Conservation (phyloP, 2,113 vertebrate genomes). For the Cathartes aura region DNA sequence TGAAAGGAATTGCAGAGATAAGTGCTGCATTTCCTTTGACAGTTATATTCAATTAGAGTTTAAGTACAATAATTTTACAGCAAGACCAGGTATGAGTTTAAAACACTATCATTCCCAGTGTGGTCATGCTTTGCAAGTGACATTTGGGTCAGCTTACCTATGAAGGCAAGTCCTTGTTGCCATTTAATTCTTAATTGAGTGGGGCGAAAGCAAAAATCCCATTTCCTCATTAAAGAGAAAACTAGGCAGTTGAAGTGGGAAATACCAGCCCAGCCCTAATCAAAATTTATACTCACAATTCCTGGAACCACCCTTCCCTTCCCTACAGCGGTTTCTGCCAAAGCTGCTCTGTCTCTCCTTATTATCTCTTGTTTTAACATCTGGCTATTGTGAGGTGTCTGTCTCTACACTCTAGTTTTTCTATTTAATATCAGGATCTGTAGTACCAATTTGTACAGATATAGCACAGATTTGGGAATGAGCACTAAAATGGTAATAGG, state of each 20-base stretch:
- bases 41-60: background rate
- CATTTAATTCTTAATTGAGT: background rate
- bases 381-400: background rate
- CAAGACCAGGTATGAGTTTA: background rate
- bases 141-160: background rate
- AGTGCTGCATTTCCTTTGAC: background rate
- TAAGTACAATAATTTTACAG: background rate
- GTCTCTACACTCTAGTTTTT: background rate
- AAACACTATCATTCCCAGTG: background rate
- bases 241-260: slow-evolving; percentile 63
- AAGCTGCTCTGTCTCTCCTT: slow-evolving; percentile 26
- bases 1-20: background rate
- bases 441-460: background rate
- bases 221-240: slow-evolving; percentile 52
- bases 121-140: background rate
- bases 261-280: slow-evolving; percentile 70
- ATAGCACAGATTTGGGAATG: background rate
- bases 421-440: background rate
- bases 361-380: slow-evolving; percentile 36
- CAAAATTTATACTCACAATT: slow-evolving; percentile 55
- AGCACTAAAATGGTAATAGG: background rate
- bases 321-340: slow-evolving; percentile 60
- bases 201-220: slow-evolving; percentile 18
- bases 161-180: background rate
- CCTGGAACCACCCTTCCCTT: slow-evolving; percentile 71